Conservation (phyloP, 2,113 vertebrate species). For the Trinectes maculatus region DNA sequence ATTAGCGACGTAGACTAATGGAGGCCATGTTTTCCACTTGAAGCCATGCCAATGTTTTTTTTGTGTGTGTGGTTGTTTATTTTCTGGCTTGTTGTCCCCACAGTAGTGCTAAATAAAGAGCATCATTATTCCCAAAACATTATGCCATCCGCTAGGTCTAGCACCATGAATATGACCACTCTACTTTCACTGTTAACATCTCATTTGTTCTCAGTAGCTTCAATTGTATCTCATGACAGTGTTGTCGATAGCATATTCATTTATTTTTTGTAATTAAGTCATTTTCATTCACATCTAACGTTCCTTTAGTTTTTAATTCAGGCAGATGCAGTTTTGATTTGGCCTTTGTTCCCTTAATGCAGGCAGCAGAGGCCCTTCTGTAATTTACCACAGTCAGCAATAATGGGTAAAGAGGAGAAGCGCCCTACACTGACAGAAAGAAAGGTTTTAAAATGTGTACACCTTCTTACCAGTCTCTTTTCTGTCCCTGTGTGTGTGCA, state of each 20-base stretch:
- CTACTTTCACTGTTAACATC: constrained; percentile 53
- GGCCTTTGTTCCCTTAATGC: constrained; percentile 39
- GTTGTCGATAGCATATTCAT: constrained; percentile 41
- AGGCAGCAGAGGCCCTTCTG: constrained; percentile 9
- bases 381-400: constrained; percentile 30
- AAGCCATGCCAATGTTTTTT: constrained; percentile 75
- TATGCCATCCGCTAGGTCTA: constrained; percentile 43
- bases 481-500: constrained; percentile 72
- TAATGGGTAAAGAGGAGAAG: not conserved
- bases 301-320: constrained; percentile 37
- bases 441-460: not conserved
- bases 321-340: constrained; percentile 33
- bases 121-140: constrained; percentile 74
- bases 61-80: constrained; percentile 77
- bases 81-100: constrained; percentile 75
- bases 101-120: constrained; percentile 80
- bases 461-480: constrained; percentile 3
- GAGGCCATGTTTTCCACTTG: constrained; percentile 80
- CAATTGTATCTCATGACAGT: constrained; percentile 50
- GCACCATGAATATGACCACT: constrained; percentile 60
- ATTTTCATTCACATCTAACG: constrained; percentile 62
- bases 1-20: constrained; percentile 82
- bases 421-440: not conserved
- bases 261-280: constrained; percentile 57
- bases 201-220: constrained; percentile 48